Conservation (phyloP, 2,113 vertebrate species). For the Rhynchomys soricoides region DNA sequence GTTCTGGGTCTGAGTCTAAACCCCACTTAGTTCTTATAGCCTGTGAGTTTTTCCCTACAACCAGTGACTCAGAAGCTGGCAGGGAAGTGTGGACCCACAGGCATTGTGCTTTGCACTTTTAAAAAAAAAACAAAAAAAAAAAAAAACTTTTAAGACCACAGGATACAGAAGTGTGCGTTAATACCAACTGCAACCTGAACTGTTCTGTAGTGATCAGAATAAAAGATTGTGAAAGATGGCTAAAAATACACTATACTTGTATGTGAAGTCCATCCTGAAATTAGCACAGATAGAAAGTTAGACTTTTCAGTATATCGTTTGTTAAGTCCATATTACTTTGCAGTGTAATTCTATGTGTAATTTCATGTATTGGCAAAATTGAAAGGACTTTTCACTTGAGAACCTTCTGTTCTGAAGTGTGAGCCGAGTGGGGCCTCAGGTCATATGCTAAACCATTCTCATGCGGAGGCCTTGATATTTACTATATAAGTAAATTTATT, state of each 20-base stretch:
- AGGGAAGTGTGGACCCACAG: background rate
- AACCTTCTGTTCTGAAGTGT: slow-evolving; percentile 61
- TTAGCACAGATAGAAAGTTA: slow-evolving; percentile 55
- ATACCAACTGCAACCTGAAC: slow-evolving; percentile 30
- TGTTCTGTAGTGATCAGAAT: slow-evolving; percentile 10
- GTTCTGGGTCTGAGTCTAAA: slow-evolving; percentile 4
- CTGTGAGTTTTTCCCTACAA: slow-evolving; percentile 2
- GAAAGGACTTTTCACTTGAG: slow-evolving; percentile 55
- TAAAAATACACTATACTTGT: slow-evolving; percentile 33
- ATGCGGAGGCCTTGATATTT: slow-evolving; percentile 75
- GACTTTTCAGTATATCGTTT: slow-evolving; percentile 57
- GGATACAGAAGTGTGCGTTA: slow-evolving; percentile 51
- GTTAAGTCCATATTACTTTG: slow-evolving; percentile 47
- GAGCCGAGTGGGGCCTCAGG: background rate
- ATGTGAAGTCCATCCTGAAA: slow-evolving; percentile 42
- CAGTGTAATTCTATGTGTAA: slow-evolving; percentile 50
- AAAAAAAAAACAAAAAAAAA: background rate
- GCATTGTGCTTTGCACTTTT: slow-evolving; percentile 28
- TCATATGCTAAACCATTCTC: slow-evolving; percentile 55
- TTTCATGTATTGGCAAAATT: slow-evolving; percentile 66
- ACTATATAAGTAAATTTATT: slow-evolving; percentile 62
- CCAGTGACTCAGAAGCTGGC: background rate
- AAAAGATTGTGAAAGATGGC: slow-evolving; percentile 32
- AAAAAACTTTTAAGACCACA: slow-evolving; percentile 35
- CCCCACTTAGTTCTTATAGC: background rate